phyloP scores from a whole-genome alignment of 2,113 vertebrate genomes.

The Aphyosemion australe region DNA sequence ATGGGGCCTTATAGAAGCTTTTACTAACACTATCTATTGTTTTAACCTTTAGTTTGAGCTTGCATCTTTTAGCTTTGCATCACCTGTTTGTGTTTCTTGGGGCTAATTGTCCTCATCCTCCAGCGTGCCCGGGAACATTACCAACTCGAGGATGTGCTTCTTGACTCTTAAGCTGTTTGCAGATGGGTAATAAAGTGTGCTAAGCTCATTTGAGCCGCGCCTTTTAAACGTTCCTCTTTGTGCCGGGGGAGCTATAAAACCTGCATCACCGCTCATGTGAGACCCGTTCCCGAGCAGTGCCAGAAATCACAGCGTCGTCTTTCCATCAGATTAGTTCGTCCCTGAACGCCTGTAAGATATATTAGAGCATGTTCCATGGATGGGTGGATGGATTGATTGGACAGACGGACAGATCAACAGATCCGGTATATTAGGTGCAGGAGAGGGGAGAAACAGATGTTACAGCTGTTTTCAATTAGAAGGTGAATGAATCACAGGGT shows the following conservation, averaged over 20 bases:
- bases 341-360: constrained; percentile 42
- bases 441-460: constrained; percentile 11
- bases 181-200: constrained; percentile 73
- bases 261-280: constrained; percentile 63
- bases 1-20: constrained; percentile 9
- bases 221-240: constrained; percentile 68
- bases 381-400: constrained; percentile 8
- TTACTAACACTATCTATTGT: not conserved
- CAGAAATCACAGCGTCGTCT: constrained; percentile 61
- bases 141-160: constrained; percentile 57
- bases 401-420: constrained; percentile 8
- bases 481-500: not conserved
- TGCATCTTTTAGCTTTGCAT: constrained; percentile 47
- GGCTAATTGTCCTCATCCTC: constrained; percentile 58
- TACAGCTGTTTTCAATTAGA: constrained; percentile 1
- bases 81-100: constrained; percentile 40
- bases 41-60: constrained; percentile 31
- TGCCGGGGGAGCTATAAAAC: constrained; percentile 65
- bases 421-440: constrained; percentile 2
- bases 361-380: constrained; percentile 25
- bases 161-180: constrained; percentile 71
- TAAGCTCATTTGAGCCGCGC: constrained; percentile 69
- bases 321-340: constrained; percentile 60
- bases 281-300: constrained; percentile 52
- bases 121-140: constrained; percentile 55